Evolutionary conservation across 2,888 invertebrate species (phyloP).

Genomic region (Drosophila limbata): DNA sequence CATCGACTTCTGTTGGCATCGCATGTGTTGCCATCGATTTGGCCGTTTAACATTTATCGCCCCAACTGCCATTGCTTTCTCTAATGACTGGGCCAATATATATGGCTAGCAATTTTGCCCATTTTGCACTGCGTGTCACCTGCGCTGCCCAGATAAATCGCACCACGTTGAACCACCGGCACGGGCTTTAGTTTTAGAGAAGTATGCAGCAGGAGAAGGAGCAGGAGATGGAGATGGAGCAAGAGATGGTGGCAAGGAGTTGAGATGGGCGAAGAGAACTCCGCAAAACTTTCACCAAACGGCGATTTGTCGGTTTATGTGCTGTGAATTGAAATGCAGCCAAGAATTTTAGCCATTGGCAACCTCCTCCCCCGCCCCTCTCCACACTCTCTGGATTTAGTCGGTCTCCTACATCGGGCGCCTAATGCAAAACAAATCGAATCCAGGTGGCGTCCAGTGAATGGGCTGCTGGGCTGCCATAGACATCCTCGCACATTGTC

Average conservation of each 20-base stretch:
- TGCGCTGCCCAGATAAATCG: conserved; percentile 75
- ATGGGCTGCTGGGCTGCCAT: conserved; percentile 22
- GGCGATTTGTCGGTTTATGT: conserved; percentile 79
- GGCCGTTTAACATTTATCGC: conserved; percentile 78
- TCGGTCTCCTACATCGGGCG: not conserved
- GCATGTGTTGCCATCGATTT: conserved; percentile 79
- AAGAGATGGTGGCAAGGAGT: not conserved
- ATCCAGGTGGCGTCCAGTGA: conserved; percentile 40
- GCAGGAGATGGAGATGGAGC: not conserved
- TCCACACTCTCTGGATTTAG: not conserved
- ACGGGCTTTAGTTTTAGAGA: not conserved
- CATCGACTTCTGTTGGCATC: conserved; percentile 17
- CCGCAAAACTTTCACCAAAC: conserved; percentile 58
- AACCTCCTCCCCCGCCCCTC: not conserved
- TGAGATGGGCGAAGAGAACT: conserved; percentile 4
- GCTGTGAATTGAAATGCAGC: conserved; percentile 79
- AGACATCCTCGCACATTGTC: conserved; percentile 41
- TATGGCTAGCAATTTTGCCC: conserved; percentile 72
- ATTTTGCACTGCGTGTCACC: conserved; percentile 74
- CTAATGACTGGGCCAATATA: conserved; percentile 70
- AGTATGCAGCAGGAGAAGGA: no score
- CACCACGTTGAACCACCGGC: conserved; percentile 14
- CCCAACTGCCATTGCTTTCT: conserved; percentile 41
- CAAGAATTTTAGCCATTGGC: conserved; percentile 52
- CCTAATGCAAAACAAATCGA: conserved; percentile 71